A percentile compares a stretch with the other conserved stretches of the same genome.
phyloP scores from a whole-genome alignment of 2,113 vertebrate species.

The Morone chrysops region DNA sequence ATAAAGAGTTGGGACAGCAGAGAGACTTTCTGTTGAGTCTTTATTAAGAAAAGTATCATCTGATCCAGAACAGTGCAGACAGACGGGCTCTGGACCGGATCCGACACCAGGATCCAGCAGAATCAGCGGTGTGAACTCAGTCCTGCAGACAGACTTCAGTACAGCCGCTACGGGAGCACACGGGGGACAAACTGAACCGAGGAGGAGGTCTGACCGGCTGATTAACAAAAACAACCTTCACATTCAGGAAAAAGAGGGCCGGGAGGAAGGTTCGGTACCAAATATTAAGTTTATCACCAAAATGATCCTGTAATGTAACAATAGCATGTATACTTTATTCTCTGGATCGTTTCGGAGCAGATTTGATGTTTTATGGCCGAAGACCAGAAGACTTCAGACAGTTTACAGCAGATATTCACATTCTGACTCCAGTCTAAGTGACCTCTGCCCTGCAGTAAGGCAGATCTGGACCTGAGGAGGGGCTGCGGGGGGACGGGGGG shows the following conservation, averaged over 20 bases:
- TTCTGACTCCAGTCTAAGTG: background rate
- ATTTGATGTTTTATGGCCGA: background rate
- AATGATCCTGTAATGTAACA: background rate
- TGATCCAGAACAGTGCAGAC: slow-evolving; percentile 46
- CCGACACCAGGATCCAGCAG: background rate
- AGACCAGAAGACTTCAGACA: background rate
- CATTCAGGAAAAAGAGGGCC: background rate
- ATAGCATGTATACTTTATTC: background rate
- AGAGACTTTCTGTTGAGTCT: slow-evolving; percentile 39
- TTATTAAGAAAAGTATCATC: slow-evolving; percentile 68
- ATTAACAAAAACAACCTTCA: slow-evolving; percentile 30
- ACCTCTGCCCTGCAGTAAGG: slow-evolving; percentile 24
- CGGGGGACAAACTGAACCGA: slow-evolving; percentile 15
- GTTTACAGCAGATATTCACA: background rate
- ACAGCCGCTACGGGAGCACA: slow-evolving; percentile 29
- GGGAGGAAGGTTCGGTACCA: background rate
- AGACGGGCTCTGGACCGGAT: background rate
- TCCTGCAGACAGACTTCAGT: slow-evolving; percentile 13
- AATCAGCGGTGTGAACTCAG: background rate
- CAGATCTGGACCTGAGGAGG: slow-evolving; percentile 43
- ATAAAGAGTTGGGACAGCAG: background rate
- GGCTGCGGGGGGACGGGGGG: background rate
- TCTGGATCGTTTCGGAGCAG: background rate
- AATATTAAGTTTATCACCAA: background rate
- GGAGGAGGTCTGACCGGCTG: background rate